Evolutionary conservation across 37 sponge, comb jelly and placozoan species (phyloP).

Genomic region (Chondrosia reniformis): DNA sequence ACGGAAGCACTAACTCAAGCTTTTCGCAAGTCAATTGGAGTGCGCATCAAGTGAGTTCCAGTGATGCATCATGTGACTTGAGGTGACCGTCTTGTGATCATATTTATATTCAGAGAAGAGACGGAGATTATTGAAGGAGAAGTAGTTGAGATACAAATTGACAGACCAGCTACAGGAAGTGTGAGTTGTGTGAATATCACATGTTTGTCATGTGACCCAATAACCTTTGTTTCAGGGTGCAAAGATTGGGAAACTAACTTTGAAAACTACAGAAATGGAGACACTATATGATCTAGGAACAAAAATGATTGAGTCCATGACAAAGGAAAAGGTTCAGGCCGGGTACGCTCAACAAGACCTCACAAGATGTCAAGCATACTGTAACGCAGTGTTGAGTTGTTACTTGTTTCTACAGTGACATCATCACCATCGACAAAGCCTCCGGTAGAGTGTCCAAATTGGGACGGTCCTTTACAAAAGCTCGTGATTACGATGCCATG

Average conservation of each 20-base stretch:
- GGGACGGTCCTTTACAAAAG: conserved; percentile 95
- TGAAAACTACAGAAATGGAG: conserved; percentile 99
- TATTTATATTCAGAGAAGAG: conserved; percentile 75
- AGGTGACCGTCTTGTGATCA: background rate
- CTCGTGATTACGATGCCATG: conserved; percentile 98
- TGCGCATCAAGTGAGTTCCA: conserved; percentile 88
- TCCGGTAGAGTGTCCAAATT: conserved; percentile 82
- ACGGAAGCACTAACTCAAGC: conserved; percentile 96
- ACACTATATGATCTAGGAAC: conserved; percentile 95
- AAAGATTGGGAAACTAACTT: conserved; percentile 91
- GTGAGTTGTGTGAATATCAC: conserved; percentile 37
- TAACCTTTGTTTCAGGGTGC: conserved; percentile 88
- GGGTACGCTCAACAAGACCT: conserved; percentile 78
- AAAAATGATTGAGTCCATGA: conserved; percentile 97
- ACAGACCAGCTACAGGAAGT: conserved; percentile 87
- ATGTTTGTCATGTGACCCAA: no score
- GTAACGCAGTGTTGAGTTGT: no score
- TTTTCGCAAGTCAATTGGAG: conserved; percentile 93
- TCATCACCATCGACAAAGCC: conserved; percentile 96
- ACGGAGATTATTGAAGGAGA: conserved; percentile 99
- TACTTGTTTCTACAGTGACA: conserved; percentile 83
- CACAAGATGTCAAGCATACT: background rate
- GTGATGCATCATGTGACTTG: background rate
- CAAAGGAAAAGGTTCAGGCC: conserved; percentile 95
- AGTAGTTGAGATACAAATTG: conserved; percentile 95